Evolutionary conservation across 2,797 vertebrate genomes (phyloP).

Genomic region (Allobates femoralis): DNA sequence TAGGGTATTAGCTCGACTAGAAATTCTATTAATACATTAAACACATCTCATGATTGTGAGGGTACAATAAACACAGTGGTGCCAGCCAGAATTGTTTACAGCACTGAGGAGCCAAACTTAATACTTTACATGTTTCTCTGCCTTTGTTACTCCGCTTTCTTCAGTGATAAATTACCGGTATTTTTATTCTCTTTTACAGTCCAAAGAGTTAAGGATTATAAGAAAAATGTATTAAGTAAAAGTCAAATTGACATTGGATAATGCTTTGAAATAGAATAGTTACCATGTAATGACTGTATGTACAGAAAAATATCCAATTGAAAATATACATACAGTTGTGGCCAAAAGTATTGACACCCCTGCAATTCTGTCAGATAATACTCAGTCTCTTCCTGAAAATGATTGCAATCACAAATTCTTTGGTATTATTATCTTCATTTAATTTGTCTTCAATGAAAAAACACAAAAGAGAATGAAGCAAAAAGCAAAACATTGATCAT

Average conservation of each 20-base stretch:
- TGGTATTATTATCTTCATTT: no score
- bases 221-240: neutral
- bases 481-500: no score
- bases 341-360: no score
- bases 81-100: constrained; percentile 37
- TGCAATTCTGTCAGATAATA: no score
- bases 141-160: neutral
- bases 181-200: neutral
- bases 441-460: no score
- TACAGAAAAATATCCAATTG: neutral
- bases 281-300: neutral
- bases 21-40: constrained; percentile 19
- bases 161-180: constrained; percentile 1
- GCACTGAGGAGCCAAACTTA: neutral
- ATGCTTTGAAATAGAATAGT: neutral
- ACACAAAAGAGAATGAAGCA: no score
- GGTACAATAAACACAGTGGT: constrained; percentile 19
- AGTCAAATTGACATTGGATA: neutral
- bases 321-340: no score
- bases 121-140: neutral
- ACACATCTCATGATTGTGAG: neutral
- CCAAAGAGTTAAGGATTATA: neutral
- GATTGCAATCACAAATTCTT: no score
- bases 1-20: neutral
- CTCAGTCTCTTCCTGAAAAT: no score